phyloP scores from a whole-genome alignment of 2,888 invertebrate species.

The Acanthoscelides obtectus region DNA sequence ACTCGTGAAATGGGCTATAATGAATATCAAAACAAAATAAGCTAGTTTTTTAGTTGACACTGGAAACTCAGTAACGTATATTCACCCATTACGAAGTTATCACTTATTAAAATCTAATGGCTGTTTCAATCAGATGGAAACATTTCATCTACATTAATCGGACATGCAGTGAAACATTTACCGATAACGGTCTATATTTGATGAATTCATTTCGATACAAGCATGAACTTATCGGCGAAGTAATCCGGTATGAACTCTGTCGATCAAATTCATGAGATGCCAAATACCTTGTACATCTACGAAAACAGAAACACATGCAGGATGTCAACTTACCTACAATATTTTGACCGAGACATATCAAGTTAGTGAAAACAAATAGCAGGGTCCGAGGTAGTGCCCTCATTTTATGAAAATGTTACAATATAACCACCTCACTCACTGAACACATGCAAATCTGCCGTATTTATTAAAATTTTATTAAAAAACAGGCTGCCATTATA shows the following conservation, averaged over 20 bases:
- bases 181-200: not conserved
- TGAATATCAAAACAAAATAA: too few relatives aligned
- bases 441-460: slow-evolving; percentile 8
- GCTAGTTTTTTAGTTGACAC: too few relatives aligned
- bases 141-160: not conserved
- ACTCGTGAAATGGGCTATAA: too few relatives aligned
- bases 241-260: not conserved
- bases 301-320: slow-evolving; percentile 4
- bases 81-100: too few relatives aligned
- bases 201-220: not conserved
- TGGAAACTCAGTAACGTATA: too few relatives aligned
- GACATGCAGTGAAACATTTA: not conserved
- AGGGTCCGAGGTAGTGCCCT: slow-evolving; percentile 35
- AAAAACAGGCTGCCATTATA: slow-evolving; percentile 35
- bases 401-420: slow-evolving; percentile 21
- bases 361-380: slow-evolving; percentile 34
- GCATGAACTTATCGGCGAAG: not conserved
- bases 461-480: slow-evolving; percentile 28
- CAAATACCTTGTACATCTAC: slow-evolving; percentile 2
- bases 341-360: slow-evolving; percentile 39
- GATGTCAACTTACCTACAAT: slow-evolving; percentile 33
- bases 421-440: slow-evolving; percentile 18
- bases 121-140: not conserved
- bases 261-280: not conserved
- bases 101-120: too few relatives aligned